Evolutionary conservation across 1,140 invertebrate genomes (phyloP).

Genomic region (Leptinotarsa texana): DNA sequence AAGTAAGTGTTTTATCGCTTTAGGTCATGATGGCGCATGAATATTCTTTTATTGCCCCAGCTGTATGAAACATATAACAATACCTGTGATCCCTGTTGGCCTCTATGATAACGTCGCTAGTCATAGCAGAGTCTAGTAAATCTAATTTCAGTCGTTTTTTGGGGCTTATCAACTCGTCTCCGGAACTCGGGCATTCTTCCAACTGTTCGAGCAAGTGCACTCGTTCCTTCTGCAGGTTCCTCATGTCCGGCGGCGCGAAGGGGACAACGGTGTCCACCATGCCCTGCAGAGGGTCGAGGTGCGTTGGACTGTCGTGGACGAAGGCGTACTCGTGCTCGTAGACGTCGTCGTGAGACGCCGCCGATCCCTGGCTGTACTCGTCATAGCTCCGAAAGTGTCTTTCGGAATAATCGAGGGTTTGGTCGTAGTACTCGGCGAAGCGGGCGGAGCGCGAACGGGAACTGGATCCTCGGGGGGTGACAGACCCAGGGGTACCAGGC

Average conservation of each 20-base stretch:
- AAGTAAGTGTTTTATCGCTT: no score
- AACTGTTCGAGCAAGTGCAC: conserved; percentile 71
- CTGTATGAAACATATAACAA: no score
- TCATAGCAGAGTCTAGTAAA: conserved; percentile 57
- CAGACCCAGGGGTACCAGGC: conserved; percentile 50
- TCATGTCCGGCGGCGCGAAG: conserved; percentile 62
- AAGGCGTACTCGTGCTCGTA: conserved; percentile 56
- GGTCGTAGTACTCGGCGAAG: conserved; percentile 54
- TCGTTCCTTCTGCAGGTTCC: conserved; percentile 72
- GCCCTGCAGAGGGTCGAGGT: conserved; percentile 44
- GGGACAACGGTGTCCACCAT: conserved; percentile 33
- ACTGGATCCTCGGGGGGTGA: conserved; percentile 52
- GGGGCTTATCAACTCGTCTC: conserved; percentile 67
- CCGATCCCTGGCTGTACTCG: conserved; percentile 68
- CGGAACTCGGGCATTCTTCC: conserved; percentile 73
- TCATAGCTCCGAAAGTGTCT: conserved; percentile 64
- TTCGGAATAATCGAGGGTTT: conserved; percentile 50
- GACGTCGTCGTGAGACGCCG: conserved; percentile 65
- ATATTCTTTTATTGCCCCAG: no score
- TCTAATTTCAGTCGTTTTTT: conserved; percentile 70
- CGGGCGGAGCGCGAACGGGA: conserved; percentile 45
- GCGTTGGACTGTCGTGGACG: conserved; percentile 40
- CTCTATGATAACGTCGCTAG: conserved; percentile 52
- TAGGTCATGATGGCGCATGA: no score
- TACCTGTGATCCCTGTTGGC: conserved; percentile 57